Conservation (phyloP, 2,797 vertebrate genomes). For the Mastacembelus armatus region DNA sequence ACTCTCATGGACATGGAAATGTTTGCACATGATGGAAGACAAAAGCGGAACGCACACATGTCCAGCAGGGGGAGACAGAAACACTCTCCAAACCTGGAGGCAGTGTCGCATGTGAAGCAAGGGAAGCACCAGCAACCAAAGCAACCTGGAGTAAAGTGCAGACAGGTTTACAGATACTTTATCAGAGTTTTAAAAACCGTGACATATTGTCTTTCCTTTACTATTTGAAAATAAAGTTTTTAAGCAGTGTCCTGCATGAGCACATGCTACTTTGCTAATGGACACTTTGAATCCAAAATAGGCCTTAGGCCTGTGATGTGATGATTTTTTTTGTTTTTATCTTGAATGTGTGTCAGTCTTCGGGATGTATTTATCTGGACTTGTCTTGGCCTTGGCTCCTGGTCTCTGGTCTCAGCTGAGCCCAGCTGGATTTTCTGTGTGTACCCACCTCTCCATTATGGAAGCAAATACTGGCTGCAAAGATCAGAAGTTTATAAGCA, state of each 20-base stretch:
- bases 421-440: background rate
- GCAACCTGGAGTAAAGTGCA: constrained; percentile 17
- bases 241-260: background rate
- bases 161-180: background rate
- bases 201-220: too few relatives aligned
- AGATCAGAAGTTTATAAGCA: background rate
- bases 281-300: background rate
- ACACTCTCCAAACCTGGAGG: constrained; percentile 34
- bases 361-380: too few relatives aligned
- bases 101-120: constrained; percentile 40
- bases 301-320: background rate
- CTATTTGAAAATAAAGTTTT: too few relatives aligned
- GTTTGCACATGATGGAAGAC: too few relatives aligned
- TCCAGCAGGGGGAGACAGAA: constrained; percentile 66
- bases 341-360: background rate
- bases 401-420: too few relatives aligned
- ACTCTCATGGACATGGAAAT: constrained; percentile 33
- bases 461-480: background rate
- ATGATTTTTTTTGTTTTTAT: too few relatives aligned
- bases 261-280: background rate
- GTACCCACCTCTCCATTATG: background rate
- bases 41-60: too few relatives aligned
- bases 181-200: background rate
- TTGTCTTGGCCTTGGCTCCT: background rate
- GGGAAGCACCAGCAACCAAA: constrained; percentile 33